Conservation (phyloP, 2,113 vertebrate genomes). For the Corapipo altera region DNA sequence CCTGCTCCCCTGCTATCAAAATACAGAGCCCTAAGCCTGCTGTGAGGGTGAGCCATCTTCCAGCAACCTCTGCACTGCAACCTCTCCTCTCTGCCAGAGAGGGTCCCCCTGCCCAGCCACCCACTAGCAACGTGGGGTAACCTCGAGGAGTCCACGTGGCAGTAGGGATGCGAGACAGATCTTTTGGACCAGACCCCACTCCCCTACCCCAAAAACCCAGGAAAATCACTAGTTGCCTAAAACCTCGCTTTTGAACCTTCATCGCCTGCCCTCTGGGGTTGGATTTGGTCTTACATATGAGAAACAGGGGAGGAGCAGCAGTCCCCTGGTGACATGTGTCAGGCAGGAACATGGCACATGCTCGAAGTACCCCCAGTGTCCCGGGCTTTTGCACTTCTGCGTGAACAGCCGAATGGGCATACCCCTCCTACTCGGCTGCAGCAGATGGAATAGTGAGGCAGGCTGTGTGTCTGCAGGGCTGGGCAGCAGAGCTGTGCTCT, state of each 20-base stretch:
- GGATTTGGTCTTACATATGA: not conserved
- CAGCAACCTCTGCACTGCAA: not conserved
- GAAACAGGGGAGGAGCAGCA: constrained; percentile 6
- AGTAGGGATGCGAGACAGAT: not conserved
- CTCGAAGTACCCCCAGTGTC: not conserved
- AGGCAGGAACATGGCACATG: constrained; percentile 37
- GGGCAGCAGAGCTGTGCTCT: constrained; percentile 51
- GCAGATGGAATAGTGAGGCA: constrained; percentile 65
- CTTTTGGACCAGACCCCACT: not conserved
- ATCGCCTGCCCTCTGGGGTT: not conserved
- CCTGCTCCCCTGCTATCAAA: not conserved
- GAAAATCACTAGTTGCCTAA: not conserved
- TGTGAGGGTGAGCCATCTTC: not conserved
- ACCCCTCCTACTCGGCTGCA: constrained; percentile 48
- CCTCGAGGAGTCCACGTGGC: fast-evolving
- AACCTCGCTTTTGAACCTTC: not conserved
- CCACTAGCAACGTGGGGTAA: fast-evolving
- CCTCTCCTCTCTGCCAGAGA: not conserved
- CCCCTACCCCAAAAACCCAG: not conserved
- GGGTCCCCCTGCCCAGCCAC: not conserved
- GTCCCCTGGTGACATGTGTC: constrained; percentile 25
- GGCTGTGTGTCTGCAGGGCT: constrained; percentile 54
- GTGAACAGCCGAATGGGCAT: constrained; percentile 42
- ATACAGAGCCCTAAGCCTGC: not conserved
- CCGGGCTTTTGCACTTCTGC: constrained; percentile 9